A percentile compares a stretch with the other conserved stretches of the same genome.
These are phyloP conservation scores for Lophius americanus DNA, from an alignment of 2,797 vertebrate genomes.

Conservation along the genomic window DNA sequence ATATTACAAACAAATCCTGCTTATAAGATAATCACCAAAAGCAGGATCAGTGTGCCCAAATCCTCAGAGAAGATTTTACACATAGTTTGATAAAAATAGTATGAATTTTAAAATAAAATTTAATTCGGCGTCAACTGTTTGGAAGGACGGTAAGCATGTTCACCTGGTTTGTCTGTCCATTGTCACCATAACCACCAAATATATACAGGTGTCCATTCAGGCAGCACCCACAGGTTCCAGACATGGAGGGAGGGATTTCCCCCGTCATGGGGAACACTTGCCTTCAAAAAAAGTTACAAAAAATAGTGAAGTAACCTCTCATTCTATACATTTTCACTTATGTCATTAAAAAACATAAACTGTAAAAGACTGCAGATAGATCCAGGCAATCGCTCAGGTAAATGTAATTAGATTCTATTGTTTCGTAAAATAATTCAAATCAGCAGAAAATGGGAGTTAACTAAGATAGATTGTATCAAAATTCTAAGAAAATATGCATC, in stretches of 20 bases:
- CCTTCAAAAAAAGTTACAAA: constrained; percentile 75
- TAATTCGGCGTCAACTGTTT: not conserved
- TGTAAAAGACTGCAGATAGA: not conserved
- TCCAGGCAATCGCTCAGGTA: not conserved
- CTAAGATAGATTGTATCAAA: not conserved
- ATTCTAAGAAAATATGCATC: not conserved
- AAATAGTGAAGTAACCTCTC: constrained; percentile 4
- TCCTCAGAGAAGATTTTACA: not conserved
- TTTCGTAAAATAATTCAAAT: not conserved
- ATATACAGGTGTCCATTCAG: constrained; percentile 89
- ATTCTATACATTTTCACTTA: not conserved
- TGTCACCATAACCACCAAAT: constrained; percentile 95
- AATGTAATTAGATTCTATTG: not conserved
- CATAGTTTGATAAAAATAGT: not conserved
- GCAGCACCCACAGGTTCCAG: constrained; percentile 90
- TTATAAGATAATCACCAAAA: not conserved
- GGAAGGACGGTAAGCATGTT: constrained; percentile 7
- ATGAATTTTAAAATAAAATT: not conserved
- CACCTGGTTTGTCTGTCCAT: constrained; percentile 94
- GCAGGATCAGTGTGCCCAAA: not conserved
- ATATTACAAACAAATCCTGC: not conserved
- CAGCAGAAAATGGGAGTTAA: not conserved
- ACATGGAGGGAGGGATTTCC: constrained; percentile 91
- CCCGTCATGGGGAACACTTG: constrained; percentile 88
- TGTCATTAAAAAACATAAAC: not conserved